These are phyloP conservation scores for Lagopus leucura DNA, from an alignment of 2,113 vertebrate species.

Conservation along the genomic window DNA sequence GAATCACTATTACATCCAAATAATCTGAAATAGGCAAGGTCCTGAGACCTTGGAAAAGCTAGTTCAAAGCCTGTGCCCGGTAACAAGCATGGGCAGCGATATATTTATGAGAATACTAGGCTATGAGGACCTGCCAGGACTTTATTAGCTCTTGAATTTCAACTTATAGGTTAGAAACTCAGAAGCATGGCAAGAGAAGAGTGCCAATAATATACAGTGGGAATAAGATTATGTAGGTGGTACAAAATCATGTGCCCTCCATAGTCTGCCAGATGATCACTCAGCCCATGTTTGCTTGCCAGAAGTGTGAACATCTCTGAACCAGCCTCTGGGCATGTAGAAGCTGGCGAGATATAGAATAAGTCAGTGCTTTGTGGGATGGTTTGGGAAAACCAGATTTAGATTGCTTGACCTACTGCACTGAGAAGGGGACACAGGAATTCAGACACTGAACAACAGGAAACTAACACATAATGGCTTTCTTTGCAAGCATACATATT, in stretches of 20 bases:
- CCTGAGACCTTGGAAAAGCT: not conserved
- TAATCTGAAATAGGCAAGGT: not conserved
- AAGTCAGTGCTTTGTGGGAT: not conserved
- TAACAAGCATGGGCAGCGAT: not conserved
- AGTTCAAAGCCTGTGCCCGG: not conserved
- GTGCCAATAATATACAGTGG: not conserved
- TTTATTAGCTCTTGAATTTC: not conserved
- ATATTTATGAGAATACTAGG: not conserved
- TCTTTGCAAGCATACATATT: not conserved
- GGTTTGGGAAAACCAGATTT: not conserved
- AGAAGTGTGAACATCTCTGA: not conserved
- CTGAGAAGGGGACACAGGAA: not conserved
- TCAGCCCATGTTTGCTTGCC: not conserved
- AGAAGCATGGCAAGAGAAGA: not conserved
- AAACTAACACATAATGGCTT: not conserved
- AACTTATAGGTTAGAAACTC: not conserved
- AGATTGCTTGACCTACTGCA: not conserved
- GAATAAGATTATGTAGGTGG: not conserved
- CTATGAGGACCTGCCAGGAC: not conserved
- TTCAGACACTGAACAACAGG: not conserved
- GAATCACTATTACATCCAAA: not conserved
- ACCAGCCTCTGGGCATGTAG: fast-evolving
- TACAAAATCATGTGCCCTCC: not conserved
- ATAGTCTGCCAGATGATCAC: not conserved
- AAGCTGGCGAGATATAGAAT: not conserved